Base-by-base conservation (phyloP, 2,113 vertebrate species). In the Perca fluviatilis region DNA sequence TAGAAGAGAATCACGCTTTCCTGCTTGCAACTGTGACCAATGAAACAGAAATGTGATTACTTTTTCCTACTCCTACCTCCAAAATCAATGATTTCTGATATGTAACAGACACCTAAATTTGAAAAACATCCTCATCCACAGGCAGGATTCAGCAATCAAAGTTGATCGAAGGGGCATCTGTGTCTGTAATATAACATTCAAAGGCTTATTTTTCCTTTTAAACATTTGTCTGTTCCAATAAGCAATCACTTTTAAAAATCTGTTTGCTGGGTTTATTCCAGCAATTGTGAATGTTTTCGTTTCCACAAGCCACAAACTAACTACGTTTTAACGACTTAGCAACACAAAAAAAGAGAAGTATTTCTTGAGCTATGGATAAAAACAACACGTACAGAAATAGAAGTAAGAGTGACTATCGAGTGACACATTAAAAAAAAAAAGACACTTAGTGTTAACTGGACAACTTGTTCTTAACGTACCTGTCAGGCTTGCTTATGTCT, bases 401-500 rank as follows among this genome's bases (percentile, higher is more conserved):
- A 65, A 61, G 13, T 46, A 4, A 49, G 51, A 70, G 66, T 14
- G 62, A 79, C 36, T 33, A 21, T 6, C 0, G 23, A 71, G 57
- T 33, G 66, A 75, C 72, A 47, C 19, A 4, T 23, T 4, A 14
- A 3, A 3, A n/a, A 50, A 23, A n/a, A 69, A 47, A 49, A 79
- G 43, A 78, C 13, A 33, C 49, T 27, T 21, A 2, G 43, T 40
- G 51, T 56, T 49, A 63, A 71, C 56, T n/a, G 82, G 67, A 77
- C 63, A 43, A 25, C 33, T 49, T 71, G 43, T 70, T 89, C 70
- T 86, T 77, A 64, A 76, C 23, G 25, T 72, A 78, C 60, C 88
- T 82, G 86, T 88, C 87, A 80, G 79, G 4, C 1, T n/a, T 83
- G 87, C 90, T 89, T 91, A 89, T 27, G 73, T 73, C 81, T 77